phyloP scores from a whole-genome alignment of 2,113 vertebrate genomes.

The Vanacampus margaritifer region DNA sequence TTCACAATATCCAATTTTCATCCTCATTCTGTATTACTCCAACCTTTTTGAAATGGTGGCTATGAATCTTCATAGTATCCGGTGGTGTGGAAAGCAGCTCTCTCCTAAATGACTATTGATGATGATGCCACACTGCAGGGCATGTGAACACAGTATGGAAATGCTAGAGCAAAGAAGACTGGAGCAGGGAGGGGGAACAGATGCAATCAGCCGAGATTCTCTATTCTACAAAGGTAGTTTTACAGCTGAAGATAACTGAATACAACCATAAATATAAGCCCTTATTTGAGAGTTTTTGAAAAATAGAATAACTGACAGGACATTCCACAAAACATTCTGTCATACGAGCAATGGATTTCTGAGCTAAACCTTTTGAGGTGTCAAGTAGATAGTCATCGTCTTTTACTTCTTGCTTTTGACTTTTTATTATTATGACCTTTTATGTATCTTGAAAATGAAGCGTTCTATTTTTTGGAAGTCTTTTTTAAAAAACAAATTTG shows the following conservation, averaged over 20 bases:
- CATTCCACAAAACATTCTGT: background rate
- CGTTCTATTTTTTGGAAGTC: background rate
- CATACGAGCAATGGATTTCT: background rate
- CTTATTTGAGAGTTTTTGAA: background rate
- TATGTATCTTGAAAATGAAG: conserved; percentile 23
- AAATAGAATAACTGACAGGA: background rate
- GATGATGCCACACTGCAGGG: conserved; percentile 61
- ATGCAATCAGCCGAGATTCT: conserved; percentile 18
- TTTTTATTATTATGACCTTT: conserved; percentile 29
- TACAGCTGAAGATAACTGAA: background rate
- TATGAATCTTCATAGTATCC: conserved; percentile 77
- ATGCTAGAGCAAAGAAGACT: conserved; percentile 44
- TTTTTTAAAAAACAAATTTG: background rate
- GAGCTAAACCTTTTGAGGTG: background rate
- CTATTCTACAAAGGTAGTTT: background rate
- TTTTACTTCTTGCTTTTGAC: background rate
- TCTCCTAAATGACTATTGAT: conserved; percentile 77
- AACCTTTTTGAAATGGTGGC: conserved; percentile 65
- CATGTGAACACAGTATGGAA: conserved; percentile 63
- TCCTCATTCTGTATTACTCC: conserved; percentile 30
- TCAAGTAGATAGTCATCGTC: background rate
- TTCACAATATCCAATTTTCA: conserved; percentile 52
- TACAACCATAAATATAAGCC: background rate
- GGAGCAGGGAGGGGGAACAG: conserved; percentile 10
- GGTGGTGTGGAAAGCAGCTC: conserved; percentile 64